Evolutionary conservation across 2,888 invertebrate genomes (phyloP).

Genomic region (Entomobrya proxima): DNA sequence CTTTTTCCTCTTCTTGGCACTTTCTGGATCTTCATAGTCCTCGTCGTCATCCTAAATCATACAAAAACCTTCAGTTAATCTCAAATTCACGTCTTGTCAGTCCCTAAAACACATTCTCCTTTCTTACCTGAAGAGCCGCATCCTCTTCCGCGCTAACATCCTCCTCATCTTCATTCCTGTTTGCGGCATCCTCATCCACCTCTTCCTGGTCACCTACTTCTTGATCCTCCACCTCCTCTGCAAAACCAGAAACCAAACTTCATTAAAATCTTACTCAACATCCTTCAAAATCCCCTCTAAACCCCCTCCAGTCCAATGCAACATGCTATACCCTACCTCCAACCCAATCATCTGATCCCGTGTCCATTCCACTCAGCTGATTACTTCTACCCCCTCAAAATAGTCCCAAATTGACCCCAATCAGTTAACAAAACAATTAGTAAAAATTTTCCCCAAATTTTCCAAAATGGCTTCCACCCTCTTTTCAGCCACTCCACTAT

Average conservation of each 20-base stretch:
- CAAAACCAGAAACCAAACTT: neutral
- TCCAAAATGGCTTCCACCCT: conserved; percentile 64
- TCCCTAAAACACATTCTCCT: neutral
- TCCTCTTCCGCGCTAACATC: conserved; percentile 66
- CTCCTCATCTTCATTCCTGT: conserved; percentile 66
- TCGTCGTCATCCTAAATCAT: conserved; percentile 83
- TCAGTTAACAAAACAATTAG: conserved; percentile 32
- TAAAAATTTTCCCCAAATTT: conserved; percentile 47
- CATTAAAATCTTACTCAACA: neutral
- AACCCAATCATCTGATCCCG: conserved; percentile 31
- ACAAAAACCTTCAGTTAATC: no score
- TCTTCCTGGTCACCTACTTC: conserved; percentile 59
- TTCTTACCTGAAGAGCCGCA: conserved; percentile 58
- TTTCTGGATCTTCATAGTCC: conserved; percentile 81
- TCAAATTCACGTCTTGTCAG: no score
- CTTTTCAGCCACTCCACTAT: conserved; percentile 28
- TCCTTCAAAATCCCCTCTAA: neutral
- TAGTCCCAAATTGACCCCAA: no score
- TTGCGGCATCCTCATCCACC: conserved; percentile 44
- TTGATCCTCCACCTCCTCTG: conserved; percentile 56
- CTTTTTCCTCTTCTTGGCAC: conserved; percentile 89
- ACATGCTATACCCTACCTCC: conserved; percentile 1
- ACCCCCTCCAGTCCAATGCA: neutral
- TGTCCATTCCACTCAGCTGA: conserved; percentile 56
- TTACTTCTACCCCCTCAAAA: neutral